Evolutionary conservation across 2,113 vertebrate species (phyloP), one percentile per base, ranked within the genome.

Genomic region (Oxyruncus cristatus): DNA sequence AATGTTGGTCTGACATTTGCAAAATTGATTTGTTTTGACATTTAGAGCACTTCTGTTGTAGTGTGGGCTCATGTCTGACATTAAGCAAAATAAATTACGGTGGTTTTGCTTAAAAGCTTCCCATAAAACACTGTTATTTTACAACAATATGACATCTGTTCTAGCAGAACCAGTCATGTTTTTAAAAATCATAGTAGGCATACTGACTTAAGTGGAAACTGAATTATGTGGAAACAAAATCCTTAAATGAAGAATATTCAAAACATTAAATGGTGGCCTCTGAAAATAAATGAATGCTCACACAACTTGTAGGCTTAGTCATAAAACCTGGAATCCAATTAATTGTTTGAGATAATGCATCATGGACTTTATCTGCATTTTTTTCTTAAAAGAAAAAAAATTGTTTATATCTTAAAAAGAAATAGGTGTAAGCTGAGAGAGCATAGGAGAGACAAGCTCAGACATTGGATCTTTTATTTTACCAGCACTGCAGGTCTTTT

Each of bases 1-100:
- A 98, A 97, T 92, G 86, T 79, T 1, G 3, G 37, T 83, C 58
- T 98, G 97, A 97, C 96, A 98, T 97, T 98, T 98, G 86, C 76
- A 97, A 97, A 98, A 97, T 96, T 98, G 97, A 97, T 98, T 98
- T 98, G 93, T 97, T 97, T 96, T 98, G 97, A 98, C 97, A 98
- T 98, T 98, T 98, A 96, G 72, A 97, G 61, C 85, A 97, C 68
- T 97, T 97, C 74, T 92, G 73, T 89, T 96, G 73, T 89, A 97
- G 83, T 89, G 75, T 59, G 76, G 95, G 88, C 89, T 92, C 81
- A 66, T 72, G 79, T 97, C 93, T 95, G 98, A 96, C 95, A 96
- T 97, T 98, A 98, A 85, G 71, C 85, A 98, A 97, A 97, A 79
- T 91, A 89, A 98, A 97, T 97, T 96, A 95, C 13, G 79, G 87